Evolutionary conservation across 1,140 invertebrate genomes (phyloP).

Genomic region (Pogonomyrmex californicus): DNA sequence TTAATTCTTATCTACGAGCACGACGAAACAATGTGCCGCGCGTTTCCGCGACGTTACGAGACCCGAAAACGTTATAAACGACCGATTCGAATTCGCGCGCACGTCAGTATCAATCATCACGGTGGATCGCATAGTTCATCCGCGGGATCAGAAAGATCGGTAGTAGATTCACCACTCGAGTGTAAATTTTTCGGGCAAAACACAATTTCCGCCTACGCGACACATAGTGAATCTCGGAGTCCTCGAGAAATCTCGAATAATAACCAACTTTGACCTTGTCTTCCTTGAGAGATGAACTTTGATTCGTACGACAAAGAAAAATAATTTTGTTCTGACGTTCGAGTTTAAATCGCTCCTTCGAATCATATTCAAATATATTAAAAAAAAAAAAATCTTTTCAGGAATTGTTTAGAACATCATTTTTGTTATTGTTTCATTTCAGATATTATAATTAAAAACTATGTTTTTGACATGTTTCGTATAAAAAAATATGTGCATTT

Average conservation of each 20-base stretch:
- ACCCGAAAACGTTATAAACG: slow-evolving; percentile 35
- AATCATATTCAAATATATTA: not conserved
- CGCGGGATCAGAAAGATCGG: not conserved
- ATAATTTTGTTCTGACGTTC: not conserved
- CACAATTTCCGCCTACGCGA: not conserved
- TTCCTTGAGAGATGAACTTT: not conserved
- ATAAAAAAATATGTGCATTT: not conserved
- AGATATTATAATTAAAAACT: not conserved
- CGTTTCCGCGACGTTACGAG: slow-evolving; percentile 40
- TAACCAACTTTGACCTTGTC: not conserved
- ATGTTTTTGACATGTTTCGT: not conserved
- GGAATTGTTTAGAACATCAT: not conserved
- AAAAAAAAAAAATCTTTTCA: not conserved
- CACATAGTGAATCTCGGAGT: not conserved
- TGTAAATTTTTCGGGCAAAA: slow-evolving; percentile 4
- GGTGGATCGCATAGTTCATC: slow-evolving; percentile 7
- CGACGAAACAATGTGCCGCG: slow-evolving; percentile 34
- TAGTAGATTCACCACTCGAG: not conserved
- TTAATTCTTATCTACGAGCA: slow-evolving; percentile 38
- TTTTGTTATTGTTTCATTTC: not conserved
- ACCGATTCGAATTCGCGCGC: slow-evolving; percentile 1
- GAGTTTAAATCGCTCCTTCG: not conserved
- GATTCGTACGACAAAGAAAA: slow-evolving; percentile 11
- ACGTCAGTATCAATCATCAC: slow-evolving; percentile 42
- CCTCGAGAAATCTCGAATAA: slow-evolving; percentile 9